Evolutionary conservation across 2,797 vertebrate genomes (phyloP).

Genomic region (Eulemur mongoz): DNA sequence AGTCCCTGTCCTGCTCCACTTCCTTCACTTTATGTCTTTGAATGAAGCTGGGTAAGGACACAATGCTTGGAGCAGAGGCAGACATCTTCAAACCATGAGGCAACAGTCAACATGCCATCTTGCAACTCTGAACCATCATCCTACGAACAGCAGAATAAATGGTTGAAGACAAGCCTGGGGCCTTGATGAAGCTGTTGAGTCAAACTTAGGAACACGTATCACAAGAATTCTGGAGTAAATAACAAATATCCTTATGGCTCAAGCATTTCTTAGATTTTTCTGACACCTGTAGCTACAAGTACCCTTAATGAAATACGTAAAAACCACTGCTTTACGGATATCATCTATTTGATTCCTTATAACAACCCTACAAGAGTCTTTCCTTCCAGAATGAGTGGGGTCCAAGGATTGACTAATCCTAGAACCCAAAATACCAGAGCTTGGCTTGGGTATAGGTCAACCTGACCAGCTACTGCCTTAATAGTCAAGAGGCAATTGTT

Average conservation of each 20-base stretch:
- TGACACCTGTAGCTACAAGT: not conserved
- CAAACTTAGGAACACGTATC: not conserved
- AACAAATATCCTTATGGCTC: not conserved
- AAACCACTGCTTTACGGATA: not conserved
- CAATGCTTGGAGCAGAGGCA: not conserved
- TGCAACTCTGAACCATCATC: not conserved
- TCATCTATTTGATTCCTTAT: not conserved
- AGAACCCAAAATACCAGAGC: not conserved
- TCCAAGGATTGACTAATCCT: not conserved
- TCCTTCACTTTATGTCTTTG: not conserved
- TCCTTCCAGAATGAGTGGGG: not conserved
- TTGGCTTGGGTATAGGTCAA: not conserved
- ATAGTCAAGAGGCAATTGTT: not conserved
- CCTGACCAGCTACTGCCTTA: not conserved
- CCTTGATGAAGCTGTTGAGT: not conserved
- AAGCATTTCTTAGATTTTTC: not conserved
- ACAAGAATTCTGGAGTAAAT: not conserved
- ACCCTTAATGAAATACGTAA: not conserved
- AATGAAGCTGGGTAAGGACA: not conserved
- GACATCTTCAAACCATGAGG: not conserved
- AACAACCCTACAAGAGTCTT: not conserved
- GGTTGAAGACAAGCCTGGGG: not conserved
- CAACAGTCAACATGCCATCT: not conserved
- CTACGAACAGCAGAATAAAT: not conserved
- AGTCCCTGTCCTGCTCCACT: not conserved